A percentile compares a stretch with the other conserved stretches of the same genome.
These are phyloP conservation scores for Clistopyga incitator DNA, from an alignment of 2,888 invertebrate species.

Conservation along the genomic window DNA sequence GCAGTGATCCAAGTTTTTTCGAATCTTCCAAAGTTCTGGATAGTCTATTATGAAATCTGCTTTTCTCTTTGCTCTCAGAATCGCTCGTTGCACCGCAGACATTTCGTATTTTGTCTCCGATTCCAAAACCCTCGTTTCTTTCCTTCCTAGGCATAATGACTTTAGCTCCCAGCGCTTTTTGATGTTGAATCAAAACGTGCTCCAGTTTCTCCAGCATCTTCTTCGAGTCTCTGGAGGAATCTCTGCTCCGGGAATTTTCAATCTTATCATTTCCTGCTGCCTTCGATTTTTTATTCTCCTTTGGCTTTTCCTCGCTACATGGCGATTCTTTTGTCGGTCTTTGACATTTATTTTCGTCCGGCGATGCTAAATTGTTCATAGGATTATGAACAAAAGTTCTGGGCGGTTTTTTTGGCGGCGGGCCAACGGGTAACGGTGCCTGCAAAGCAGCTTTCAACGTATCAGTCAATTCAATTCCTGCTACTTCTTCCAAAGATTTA, in stretches of 20 bases:
- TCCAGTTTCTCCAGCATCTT: slow-evolving; percentile 89
- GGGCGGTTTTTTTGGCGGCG: slow-evolving; percentile 92
- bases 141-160: slow-evolving; percentile 68
- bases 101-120: slow-evolving; percentile 76
- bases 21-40: slow-evolving; percentile 69
- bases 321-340: neutral
- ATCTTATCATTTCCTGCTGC: slow-evolving; percentile 17
- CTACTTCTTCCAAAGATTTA: slow-evolving; percentile 25
- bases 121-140: slow-evolving; percentile 49
- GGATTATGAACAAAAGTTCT: slow-evolving; percentile 86
- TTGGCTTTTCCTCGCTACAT: neutral
- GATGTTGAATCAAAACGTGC: slow-evolving; percentile 86
- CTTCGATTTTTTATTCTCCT: slow-evolving; percentile 62
- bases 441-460: slow-evolving; percentile 88
- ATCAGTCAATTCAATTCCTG: slow-evolving; percentile 83
- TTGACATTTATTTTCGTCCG: slow-evolving; percentile 5
- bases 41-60: slow-evolving; percentile 69
- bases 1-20: slow-evolving; percentile 57
- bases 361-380: neutral
- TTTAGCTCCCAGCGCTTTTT: slow-evolving; percentile 76
- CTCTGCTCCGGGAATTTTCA: neutral
- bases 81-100: slow-evolving; percentile 78
- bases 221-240: slow-evolving; percentile 85
- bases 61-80: slow-evolving; percentile 69
- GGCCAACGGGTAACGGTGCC: slow-evolving; percentile 89